A percentile compares a stretch with the other conserved stretches of the same genome.
These are phyloP conservation scores for Prionace glauca DNA, from an alignment of 2,797 vertebrate genomes.

Conservation along the genomic window DNA sequence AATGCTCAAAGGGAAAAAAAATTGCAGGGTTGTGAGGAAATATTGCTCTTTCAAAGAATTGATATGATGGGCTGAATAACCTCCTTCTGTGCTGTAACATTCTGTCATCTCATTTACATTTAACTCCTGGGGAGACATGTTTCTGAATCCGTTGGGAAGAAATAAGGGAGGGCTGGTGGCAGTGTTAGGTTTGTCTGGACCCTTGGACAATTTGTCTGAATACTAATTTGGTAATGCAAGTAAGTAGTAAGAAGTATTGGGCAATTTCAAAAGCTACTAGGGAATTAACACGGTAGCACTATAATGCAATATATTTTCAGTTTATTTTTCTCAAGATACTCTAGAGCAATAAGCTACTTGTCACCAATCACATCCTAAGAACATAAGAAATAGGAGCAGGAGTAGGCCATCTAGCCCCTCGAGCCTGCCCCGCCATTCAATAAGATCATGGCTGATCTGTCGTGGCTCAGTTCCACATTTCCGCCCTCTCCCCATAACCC, in stretches of 20 bases:
- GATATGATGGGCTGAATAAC: neutral
- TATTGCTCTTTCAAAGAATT: neutral
- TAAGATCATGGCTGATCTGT: too few species aligned
- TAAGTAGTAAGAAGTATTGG: neutral
- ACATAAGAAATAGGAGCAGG: too few species aligned
- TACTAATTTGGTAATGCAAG: neutral
- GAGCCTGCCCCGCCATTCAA: too few species aligned
- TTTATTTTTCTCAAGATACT: neutral
- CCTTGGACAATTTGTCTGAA: neutral
- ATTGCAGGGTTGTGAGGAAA: neutral
- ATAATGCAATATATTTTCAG: neutral
- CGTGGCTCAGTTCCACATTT: too few species aligned
- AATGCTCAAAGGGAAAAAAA: neutral
- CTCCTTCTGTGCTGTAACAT: neutral
- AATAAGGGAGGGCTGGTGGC: neutral
- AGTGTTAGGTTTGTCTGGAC: neutral
- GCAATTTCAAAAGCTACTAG: neutral
- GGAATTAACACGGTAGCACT: neutral
- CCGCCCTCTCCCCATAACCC: too few species aligned
- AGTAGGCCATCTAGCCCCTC: too few species aligned
- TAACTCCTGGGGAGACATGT: neutral
- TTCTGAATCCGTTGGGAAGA: neutral
- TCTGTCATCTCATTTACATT: neutral
- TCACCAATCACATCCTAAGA: neutral
- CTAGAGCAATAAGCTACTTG: neutral